Evolutionary conservation across 2,113 vertebrate genomes (phyloP), one percentile per base, ranked within the genome.

Genomic region (Sarotherodon lohbergeri): DNA sequence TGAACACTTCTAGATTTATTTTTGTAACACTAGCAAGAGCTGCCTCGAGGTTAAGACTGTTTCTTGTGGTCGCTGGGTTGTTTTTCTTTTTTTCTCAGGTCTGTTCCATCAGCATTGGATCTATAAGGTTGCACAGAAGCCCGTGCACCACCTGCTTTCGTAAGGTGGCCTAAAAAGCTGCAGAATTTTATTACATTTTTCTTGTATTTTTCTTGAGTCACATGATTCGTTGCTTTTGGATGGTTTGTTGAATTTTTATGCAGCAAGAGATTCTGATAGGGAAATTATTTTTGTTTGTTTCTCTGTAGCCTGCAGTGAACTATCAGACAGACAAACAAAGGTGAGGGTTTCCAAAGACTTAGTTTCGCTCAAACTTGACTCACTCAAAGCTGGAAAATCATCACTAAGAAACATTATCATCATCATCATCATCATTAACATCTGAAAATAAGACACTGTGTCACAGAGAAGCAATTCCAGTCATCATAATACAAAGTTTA

Each of bases 51-150:
- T 76, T 48, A 76, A 48, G 41, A 11, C 13, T 46, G 14, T 71
- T 43, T 63, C 17, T 66, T n/a, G 9, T 57, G 55, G 12, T 57
- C 7, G 24, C 16, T 29, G 55, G 12, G 0, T 3, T 3, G 36
- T 63, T 41, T 1, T 19, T 6, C 1, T 3, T 9, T 10, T 17
- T 46, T 48, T 0, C 9, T 29, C 24, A 12, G 9, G 0, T 10
- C 16, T 48, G 3, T 76, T 27, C 9, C 24, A 12, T 76, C 13
- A 73, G 41, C 14, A 48, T 76, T 27, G 29, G 22, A 29, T 46
- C 22, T 73, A 17, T 46, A 29, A 48, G 71, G 24, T 17, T 76
- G 24, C 24, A 48, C 71, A 48, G 43, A 76, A 10, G 24, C 14
- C 71, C 0, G 43, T 29, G 14, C 43, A 76, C 41, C 68, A 29